Base-by-base conservation (phyloP, 2,888 invertebrate genomes). In the Galeopsomyia nigrocyanea region DNA sequence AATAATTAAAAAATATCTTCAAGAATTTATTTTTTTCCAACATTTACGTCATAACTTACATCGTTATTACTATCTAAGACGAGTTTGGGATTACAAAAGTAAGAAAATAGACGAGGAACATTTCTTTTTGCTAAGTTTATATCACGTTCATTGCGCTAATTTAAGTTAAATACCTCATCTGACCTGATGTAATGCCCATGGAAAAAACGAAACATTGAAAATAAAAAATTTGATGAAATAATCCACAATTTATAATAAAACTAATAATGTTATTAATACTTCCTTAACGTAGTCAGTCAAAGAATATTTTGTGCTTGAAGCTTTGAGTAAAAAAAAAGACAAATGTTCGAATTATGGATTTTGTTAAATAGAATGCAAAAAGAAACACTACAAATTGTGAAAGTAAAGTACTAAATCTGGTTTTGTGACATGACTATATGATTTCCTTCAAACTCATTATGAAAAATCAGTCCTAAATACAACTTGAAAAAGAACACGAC, bases 391-490 rank as follows among this genome's bases (percentile, higher is more conserved):
- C 49, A 64, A 50, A 65, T 68, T 17, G 5, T 39, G 7, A 65
- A 65, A 69, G 58, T 72, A 64, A 61, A 70, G 63, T 7, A 39
- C 39, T 39, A 39, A 47, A 57, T 39, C 58, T 65, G 68, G 13
- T 39, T 78, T 78, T 79, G 76, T 81, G 77, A 78, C 77, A 79
- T 78, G 79, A 77, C 79, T 81, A 39, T 10, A 80, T 79, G 76
- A 83, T 78, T 82, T 84, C 82, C 82, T 80, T 81, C 63, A 71
- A 80, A 82, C 77, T 64, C 76, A 79, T 80, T 80, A 78, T 82
- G 81, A 82, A 83, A 83, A 82, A 39, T 79, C 80, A 81, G 78
- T 80, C 82, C 79, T 82, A 82, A 81, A 82, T 81, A 78, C 79
- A 81, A 82, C 77, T 80, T 74, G 73, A 77, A 70, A 39, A 79